A percentile compares a stretch with the other conserved stretches of the same genome.
phyloP scores from a whole-genome alignment of 2,113 vertebrate species.

The Benitochromis conjunctus region DNA sequence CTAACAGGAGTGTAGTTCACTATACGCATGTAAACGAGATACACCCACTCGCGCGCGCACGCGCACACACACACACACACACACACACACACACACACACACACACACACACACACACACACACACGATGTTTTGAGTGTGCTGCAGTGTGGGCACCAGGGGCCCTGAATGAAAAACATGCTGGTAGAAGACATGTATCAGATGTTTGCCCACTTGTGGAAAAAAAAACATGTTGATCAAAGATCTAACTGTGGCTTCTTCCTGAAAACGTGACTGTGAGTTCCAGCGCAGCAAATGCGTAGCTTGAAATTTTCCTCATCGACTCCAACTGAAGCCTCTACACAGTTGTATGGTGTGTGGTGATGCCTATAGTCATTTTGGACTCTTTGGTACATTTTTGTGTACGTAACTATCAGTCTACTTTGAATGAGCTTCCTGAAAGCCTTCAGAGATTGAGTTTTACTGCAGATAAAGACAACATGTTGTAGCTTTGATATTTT shows the following conservation, averaged over 20 bases:
- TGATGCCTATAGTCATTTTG: conserved; percentile 9
- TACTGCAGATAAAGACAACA: neutral
- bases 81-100: neutral
- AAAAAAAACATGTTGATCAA: conserved; percentile 44
- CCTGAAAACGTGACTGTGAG: conserved; percentile 26
- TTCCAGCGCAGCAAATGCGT: conserved; percentile 29
- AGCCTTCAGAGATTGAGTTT: neutral
- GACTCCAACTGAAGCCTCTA: conserved; percentile 21
- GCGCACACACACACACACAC: neutral
- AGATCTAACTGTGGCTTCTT: conserved; percentile 54
- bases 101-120: neutral
- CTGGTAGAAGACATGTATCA: conserved; percentile 45
- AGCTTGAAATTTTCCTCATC: conserved; percentile 34
- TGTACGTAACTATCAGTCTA: neutral
- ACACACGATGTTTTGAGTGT: conserved; percentile 49
- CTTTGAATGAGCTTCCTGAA: neutral
- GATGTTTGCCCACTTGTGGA: conserved; percentile 40
- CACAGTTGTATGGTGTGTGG: conserved; percentile 4
- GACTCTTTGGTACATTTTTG: neutral
- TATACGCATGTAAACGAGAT: conserved; percentile 22
- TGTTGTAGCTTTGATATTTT: neutral
- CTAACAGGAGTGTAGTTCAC: conserved; percentile 2
- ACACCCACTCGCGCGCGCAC: neutral
- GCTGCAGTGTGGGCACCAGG: conserved; percentile 17
- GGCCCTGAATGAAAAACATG: conserved; percentile 60